Conservation (phyloP, 2,888 invertebrate species). For the Mythimna lalbum region DNA sequence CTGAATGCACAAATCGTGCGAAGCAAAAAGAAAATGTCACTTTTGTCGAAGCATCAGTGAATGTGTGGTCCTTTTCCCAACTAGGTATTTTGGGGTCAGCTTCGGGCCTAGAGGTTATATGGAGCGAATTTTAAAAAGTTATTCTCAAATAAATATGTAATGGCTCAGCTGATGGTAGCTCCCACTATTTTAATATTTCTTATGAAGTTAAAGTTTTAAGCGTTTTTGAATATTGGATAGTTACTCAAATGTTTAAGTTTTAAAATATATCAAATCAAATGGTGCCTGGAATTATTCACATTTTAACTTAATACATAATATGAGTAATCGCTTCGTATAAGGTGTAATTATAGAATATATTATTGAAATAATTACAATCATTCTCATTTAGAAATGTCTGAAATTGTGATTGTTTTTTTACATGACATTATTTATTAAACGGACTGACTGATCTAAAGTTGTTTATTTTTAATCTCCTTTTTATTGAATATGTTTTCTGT, state of each 20-base stretch:
- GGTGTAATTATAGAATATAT: slow-evolving; percentile 61
- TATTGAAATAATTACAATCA: slow-evolving; percentile 66
- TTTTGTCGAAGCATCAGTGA: no score
- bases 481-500: not conserved
- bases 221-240: slow-evolving; percentile 33
- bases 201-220: slow-evolving; percentile 1
- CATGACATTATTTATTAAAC: slow-evolving; percentile 88
- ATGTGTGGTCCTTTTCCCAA: no score
- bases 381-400: slow-evolving; percentile 64
- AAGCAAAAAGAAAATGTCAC: no score
- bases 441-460: slow-evolving; percentile 80
- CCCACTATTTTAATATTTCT: slow-evolving; percentile 3
- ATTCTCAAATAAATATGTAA: not conserved
- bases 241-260: slow-evolving; percentile 49
- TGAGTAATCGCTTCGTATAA: slow-evolving; percentile 63
- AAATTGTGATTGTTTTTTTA: slow-evolving; percentile 79
- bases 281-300: slow-evolving; percentile 73
- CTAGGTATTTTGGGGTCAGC: no score
- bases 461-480: slow-evolving; percentile 54
- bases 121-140: no score
- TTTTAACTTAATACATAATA: slow-evolving; percentile 57
- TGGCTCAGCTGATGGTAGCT: not conserved
- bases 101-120: no score
- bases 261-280: slow-evolving; percentile 66
- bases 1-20: no score